A percentile compares a stretch with the other conserved stretches of the same genome.
These are phyloP conservation scores for Philhelius pedissequus DNA, from an alignment of 2,888 invertebrate genomes.

Conservation along the genomic window DNA sequence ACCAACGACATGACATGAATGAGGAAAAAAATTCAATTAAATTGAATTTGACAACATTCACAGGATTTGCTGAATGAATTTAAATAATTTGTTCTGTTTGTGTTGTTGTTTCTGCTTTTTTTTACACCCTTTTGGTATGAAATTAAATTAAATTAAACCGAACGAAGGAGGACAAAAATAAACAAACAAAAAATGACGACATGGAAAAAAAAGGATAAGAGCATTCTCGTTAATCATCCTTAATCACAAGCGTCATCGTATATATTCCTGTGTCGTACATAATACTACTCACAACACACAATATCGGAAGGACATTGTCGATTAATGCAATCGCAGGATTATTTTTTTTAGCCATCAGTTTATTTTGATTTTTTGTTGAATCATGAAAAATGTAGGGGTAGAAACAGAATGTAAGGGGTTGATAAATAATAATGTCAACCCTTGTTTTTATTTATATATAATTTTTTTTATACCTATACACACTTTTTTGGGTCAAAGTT, in stretches of 20 bases:
- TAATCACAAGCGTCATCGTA: conserved; percentile 50
- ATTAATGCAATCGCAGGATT: conserved; percentile 58
- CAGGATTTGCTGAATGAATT: conserved; percentile 63
- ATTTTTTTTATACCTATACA: neutral
- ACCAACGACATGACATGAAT: neutral
- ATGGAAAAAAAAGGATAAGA: conserved; percentile 53
- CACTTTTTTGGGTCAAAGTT: conserved; percentile 10
- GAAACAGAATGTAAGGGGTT: conserved; percentile 45
- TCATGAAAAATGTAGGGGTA: neutral
- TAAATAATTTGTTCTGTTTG: conserved; percentile 36
- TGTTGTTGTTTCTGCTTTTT: neutral
- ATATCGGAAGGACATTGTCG: conserved; percentile 37
- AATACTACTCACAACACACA: neutral
- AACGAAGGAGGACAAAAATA: neutral
- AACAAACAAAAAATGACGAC: neutral
- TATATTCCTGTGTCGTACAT: neutral
- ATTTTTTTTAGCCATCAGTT: conserved; percentile 3
- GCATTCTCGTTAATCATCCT: conserved; percentile 62
- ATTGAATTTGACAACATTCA: conserved; percentile 54
- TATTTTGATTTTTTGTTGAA: neutral
- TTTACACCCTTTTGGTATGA: conserved; percentile 24
- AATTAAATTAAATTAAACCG: conserved; percentile 51
- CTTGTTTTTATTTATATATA: neutral
- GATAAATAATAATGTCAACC: conserved; percentile 52
- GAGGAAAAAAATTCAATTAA: conserved; percentile 43